Conservation (phyloP, 37 sponge, comb jelly and placozoan species). For the Spongilla lacustris region DNA sequence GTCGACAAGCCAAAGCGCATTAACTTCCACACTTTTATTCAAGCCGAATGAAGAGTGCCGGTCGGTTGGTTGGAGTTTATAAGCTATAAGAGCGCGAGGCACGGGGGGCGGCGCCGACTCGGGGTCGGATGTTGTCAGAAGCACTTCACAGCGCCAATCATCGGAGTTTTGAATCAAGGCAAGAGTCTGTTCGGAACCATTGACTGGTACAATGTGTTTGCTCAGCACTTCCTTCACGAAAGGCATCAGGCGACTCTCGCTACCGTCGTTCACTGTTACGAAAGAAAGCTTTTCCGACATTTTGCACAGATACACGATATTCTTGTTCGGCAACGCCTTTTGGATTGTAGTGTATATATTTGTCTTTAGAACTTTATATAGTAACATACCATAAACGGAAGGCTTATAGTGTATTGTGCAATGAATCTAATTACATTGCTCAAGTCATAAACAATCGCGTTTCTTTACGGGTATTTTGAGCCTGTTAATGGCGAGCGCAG, state of each 20-base stretch:
- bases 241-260: neutral
- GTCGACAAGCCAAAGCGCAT: neutral
- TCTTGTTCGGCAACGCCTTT: neutral
- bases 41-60: neutral
- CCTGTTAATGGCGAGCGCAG: neutral
- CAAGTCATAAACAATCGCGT: too few species aligned
- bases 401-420: neutral
- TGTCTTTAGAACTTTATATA: too few species aligned
- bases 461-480: too few species aligned
- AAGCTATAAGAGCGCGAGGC: neutral
- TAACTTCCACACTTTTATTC: neutral
- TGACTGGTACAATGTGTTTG: neutral
- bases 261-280: neutral
- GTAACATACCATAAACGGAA: too few species aligned
- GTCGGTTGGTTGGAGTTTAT: neutral
- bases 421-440: neutral
- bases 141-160: neutral
- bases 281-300: neutral
- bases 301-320: neutral
- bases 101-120: neutral
- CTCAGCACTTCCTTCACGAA: neutral
- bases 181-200: neutral
- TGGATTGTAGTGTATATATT: too few species aligned
- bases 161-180: neutral
- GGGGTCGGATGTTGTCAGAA: neutral